phyloP scores from a whole-genome alignment of 2,797 vertebrate species.

The Falco novaeseelandiae region DNA sequence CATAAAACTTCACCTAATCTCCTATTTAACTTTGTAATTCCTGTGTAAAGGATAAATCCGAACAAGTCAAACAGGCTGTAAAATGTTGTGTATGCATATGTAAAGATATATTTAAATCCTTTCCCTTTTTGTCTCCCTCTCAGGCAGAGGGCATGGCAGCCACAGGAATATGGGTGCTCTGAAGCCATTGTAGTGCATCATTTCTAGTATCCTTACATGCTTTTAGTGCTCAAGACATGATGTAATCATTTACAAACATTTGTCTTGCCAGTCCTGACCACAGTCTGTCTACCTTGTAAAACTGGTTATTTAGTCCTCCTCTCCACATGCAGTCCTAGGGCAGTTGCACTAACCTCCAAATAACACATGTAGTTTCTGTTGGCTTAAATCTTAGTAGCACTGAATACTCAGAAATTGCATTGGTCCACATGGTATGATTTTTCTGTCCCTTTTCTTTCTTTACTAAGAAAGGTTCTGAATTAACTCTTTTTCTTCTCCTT shows the following conservation, averaged over 20 bases:
- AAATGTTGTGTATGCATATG: neutral
- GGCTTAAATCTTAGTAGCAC: neutral
- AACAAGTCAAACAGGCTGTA: neutral
- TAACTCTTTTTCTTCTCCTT: neutral
- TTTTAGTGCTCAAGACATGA: constrained; percentile 1
- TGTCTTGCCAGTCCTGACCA: neutral
- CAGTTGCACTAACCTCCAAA: neutral
- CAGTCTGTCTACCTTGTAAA: neutral
- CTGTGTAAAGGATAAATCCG: neutral
- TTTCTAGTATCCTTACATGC: neutral
- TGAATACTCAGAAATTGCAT: neutral
- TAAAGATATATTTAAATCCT: neutral
- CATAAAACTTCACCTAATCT: neutral
- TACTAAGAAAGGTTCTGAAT: neutral
- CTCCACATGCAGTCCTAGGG: neutral
- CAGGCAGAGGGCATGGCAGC: neutral
- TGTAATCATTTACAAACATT: neutral
- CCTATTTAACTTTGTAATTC: neutral
- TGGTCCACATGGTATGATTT: neutral
- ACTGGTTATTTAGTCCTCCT: neutral
- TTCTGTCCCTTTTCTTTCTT: neutral
- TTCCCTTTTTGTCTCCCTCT: neutral
- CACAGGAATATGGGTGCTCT: neutral
- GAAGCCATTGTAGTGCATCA: neutral
- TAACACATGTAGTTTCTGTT: neutral